phyloP scores from a whole-genome alignment of 2,888 invertebrate genomes.

The Heliconius hortense region DNA sequence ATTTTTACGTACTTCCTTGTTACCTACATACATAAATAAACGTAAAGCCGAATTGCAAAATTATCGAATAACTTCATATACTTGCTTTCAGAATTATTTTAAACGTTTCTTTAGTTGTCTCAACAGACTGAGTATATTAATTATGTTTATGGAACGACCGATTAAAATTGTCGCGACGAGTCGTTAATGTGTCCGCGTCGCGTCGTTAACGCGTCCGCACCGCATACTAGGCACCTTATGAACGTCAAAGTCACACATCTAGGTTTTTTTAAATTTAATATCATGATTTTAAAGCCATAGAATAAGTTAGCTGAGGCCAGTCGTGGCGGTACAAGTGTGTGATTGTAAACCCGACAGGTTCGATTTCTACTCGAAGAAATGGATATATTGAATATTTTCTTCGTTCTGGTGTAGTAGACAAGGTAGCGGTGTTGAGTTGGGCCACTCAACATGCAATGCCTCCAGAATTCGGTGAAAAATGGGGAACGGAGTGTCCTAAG shows the following conservation, averaged over 20 bases:
- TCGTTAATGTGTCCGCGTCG: slow-evolving; percentile 42
- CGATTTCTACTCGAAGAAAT: too few species aligned
- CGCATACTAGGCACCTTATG: slow-evolving; percentile 48
- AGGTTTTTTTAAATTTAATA: slow-evolving; percentile 34
- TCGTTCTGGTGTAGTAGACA: too few species aligned
- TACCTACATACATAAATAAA: neutral
- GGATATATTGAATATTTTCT: too few species aligned
- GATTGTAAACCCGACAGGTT: too few species aligned
- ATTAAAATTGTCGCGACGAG: slow-evolving; percentile 51
- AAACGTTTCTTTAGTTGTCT: slow-evolving; percentile 36
- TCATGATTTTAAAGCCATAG: slow-evolving; percentile 44
- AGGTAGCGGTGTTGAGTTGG: too few species aligned
- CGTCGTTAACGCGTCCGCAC: slow-evolving; percentile 27
- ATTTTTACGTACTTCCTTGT: too few species aligned
- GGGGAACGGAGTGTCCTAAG: too few species aligned
- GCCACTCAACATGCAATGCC: too few species aligned
- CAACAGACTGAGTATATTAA: slow-evolving; percentile 41
- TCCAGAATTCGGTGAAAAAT: too few species aligned
- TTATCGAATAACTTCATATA: slow-evolving; percentile 28
- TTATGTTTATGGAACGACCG: slow-evolving; percentile 49
- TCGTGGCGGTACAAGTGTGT: too few species aligned
- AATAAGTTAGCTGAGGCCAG: neutral
- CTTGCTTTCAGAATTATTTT: slow-evolving; percentile 36
- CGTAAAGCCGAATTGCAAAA: slow-evolving; percentile 15
- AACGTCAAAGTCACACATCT: slow-evolving; percentile 45